phyloP scores from a whole-genome alignment of 2,888 invertebrate genomes.

The Harpalus rubripes region DNA sequence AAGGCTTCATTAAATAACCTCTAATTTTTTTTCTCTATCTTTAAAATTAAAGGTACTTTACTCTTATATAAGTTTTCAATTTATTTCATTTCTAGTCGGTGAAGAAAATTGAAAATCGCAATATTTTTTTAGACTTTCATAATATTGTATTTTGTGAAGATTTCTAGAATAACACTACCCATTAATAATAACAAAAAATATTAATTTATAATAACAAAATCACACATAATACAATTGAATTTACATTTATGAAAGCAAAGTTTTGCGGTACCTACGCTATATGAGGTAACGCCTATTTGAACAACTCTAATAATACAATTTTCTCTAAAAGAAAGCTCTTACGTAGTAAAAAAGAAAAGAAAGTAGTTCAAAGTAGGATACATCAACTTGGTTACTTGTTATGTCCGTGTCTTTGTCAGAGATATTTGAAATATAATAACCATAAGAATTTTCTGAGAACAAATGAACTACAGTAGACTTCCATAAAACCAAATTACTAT shows the following conservation, averaged over 20 bases:
- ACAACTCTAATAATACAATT: constrained; percentile 23
- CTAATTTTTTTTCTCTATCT: too few relatives aligned
- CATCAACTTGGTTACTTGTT: constrained; percentile 12
- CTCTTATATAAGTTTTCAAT: too few relatives aligned
- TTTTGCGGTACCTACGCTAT: constrained; percentile 1
- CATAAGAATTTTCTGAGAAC: background rate
- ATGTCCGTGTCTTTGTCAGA: background rate
- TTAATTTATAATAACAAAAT: background rate
- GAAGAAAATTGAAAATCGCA: too few relatives aligned
- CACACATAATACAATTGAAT: background rate
- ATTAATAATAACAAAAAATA: background rate
- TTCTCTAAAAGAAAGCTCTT: constrained; percentile 34
- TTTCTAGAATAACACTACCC: too few relatives aligned
- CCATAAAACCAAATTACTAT: too few relatives aligned
- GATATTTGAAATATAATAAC: background rate
- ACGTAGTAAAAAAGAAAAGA: constrained; percentile 16
- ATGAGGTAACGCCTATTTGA: constrained; percentile 4
- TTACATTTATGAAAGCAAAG: background rate
- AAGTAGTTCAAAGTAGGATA: constrained; percentile 25
- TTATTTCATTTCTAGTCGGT: too few relatives aligned
- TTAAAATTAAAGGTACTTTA: too few relatives aligned
- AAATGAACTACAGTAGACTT: too few relatives aligned
- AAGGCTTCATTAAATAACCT: too few relatives aligned
- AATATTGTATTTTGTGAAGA: too few relatives aligned
- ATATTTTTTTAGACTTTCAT: too few relatives aligned